Evolutionary conservation across 2,797 vertebrate species (phyloP).

Genomic region (Thripadectes ignobilis): DNA sequence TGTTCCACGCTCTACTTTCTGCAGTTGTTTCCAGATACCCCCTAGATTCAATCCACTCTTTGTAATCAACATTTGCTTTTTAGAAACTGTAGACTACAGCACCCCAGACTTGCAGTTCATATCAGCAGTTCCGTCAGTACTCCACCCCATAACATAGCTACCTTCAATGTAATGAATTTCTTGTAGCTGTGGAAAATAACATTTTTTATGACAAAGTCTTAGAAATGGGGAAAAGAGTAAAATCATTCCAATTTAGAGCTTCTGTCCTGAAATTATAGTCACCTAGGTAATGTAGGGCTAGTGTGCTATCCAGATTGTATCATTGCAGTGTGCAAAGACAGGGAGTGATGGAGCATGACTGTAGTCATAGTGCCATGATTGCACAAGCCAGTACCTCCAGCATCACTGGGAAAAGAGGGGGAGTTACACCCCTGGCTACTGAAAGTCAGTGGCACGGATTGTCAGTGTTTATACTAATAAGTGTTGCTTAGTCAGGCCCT

Average conservation of each 20-base stretch:
- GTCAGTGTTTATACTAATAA: not conserved
- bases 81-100: not conserved
- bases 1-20: not conserved
- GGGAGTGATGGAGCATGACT: not conserved
- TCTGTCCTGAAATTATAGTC: not conserved
- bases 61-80: not conserved
- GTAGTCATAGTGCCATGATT: not conserved
- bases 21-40: not conserved
- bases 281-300: not conserved
- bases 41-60: not conserved
- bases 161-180: not conserved
- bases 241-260: not conserved
- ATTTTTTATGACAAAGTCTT: not conserved
- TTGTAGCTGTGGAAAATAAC: not conserved
- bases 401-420: not conserved
- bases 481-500: not conserved
- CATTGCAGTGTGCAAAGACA: not conserved
- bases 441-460: not conserved
- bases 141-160: rapidly evolving
- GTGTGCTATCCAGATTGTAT: not conserved
- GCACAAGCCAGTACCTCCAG: not conserved
- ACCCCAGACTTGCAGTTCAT: not conserved
- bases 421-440: not conserved
- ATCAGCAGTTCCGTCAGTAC: not conserved
- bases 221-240: not conserved